Conservation (phyloP, 2,113 vertebrate genomes). For the Pao palembangensis region DNA sequence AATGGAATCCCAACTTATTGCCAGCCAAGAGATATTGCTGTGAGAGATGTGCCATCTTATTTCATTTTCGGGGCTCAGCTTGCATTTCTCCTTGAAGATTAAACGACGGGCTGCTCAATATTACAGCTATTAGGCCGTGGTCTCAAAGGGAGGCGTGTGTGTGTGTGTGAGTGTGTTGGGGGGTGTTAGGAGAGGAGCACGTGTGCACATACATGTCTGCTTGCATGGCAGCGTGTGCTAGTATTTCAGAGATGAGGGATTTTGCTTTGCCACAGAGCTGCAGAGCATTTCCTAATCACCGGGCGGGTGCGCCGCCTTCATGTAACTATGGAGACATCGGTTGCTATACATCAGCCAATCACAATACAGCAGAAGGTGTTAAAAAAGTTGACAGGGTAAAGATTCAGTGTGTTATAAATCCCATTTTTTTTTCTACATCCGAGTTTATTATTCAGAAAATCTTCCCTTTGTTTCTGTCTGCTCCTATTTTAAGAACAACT, state of each 20-base stretch:
- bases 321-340: slow-evolving; percentile 67
- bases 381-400: slow-evolving; percentile 31
- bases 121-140: slow-evolving; percentile 51
- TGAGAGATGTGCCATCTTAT: slow-evolving; percentile 34
- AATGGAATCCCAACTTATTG: slow-evolving; percentile 64
- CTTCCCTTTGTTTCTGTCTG: not conserved
- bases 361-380: slow-evolving; percentile 13
- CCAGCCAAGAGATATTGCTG: slow-evolving; percentile 48
- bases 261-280: slow-evolving; percentile 27
- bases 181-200: not conserved
- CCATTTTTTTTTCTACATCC: not conserved
- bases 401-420: not conserved
- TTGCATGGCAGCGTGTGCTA: not conserved
- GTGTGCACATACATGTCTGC: not conserved
- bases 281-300: slow-evolving; percentile 41
- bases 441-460: slow-evolving; percentile 12
- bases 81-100: slow-evolving; percentile 55
- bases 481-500: no score
- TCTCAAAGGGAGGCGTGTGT: slow-evolving; percentile 6
- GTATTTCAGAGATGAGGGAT: slow-evolving; percentile 10
- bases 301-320: slow-evolving; percentile 36
- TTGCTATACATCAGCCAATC: slow-evolving; percentile 66
- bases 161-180: no score
- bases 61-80: slow-evolving; percentile 51
- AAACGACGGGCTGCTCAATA: slow-evolving; percentile 52